Conservation (phyloP, 2,797 vertebrate species). For the Anguilla anguilla region DNA sequence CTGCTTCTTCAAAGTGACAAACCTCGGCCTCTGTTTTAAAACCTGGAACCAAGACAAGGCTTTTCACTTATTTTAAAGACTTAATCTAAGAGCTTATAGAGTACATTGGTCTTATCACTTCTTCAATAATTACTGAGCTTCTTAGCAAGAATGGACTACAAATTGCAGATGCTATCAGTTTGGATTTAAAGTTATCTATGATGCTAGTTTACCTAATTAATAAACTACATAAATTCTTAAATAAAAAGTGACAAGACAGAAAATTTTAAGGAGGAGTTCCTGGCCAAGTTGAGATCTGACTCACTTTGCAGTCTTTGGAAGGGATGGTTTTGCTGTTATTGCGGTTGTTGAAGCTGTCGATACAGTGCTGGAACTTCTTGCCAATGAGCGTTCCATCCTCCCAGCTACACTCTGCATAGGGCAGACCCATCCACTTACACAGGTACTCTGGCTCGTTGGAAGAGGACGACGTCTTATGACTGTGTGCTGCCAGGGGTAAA, state of each 20-base stretch:
- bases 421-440: slow-evolving; percentile 98
- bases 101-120: not conserved
- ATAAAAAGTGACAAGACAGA: too few relatives aligned
- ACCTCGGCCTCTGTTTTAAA: slow-evolving; percentile 93
- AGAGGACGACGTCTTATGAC: slow-evolving; percentile 75
- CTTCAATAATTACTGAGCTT: not conserved
- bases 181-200: not conserved
- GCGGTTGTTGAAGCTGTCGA: slow-evolving; percentile 85
- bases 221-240: not conserved
- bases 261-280: not conserved
- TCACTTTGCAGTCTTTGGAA: slow-evolving; percentile 95
- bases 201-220: not conserved
- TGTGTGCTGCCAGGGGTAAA: slow-evolving; percentile 77
- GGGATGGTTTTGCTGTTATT: slow-evolving; percentile 91
- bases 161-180: not conserved
- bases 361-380: slow-evolving; percentile 90
- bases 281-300: slow-evolving; percentile 13
- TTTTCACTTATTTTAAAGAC: not conserved
- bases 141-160: not conserved
- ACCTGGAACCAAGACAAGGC: slow-evolving; percentile 72
- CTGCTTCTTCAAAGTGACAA: slow-evolving; percentile 92
- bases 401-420: slow-evolving; percentile 97
- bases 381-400: slow-evolving; percentile 88
- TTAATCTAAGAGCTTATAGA: not conserved
- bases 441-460: slow-evolving; percentile 93